Evolutionary conservation across 1,140 invertebrate species (phyloP), one percentile per base, ranked within the genome.

Genomic region (Macrocentrus cingulum): DNA sequence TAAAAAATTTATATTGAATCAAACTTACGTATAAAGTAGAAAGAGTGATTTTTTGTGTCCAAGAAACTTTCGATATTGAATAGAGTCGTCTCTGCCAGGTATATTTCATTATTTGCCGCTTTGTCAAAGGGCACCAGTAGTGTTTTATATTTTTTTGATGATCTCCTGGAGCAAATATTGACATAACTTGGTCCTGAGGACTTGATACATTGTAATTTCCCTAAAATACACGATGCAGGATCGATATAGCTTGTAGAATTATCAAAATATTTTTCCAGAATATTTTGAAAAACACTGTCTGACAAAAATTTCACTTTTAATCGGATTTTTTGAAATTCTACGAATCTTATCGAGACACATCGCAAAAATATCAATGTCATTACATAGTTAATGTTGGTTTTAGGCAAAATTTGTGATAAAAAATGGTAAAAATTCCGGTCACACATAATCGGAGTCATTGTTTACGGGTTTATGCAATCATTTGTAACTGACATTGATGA

Each of bases 41-140:
- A 45, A n/a, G 44, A 22, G 4, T 51, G 22, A 15, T 67, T 16
- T 23, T 57, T 19, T 25, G 54, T 44, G 19, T 37, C 8, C 19
- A 75, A 61, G 48, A 52, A 37, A 20, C 78, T 77, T 65, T 72
- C 58, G 45, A 84, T 59, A 69, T 85, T 85, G 29, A 75, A 67
- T 59, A 71, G 75, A 50, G 77, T 80, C 54, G 77, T 81, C 69
- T 83, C 77, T 29, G 82, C 80, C 18, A 82, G 51, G 64, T 77
- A 80, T 15, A 84, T 56, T 37, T 70, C 61, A 64, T 81, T 67
- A 25, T 71, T 63, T 53, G 68, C 49, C 42, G 67, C 64, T 25
- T 69, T 59, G 15, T 64, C 44, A 5, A 65, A 36, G 2, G 77
- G 72, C 45, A 82, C 36, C n/a, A 81, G 64, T 62, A 79, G 66